Evolutionary conservation across 1,140 invertebrate species (phyloP).

Genomic region (Ooceraea biroi): DNA sequence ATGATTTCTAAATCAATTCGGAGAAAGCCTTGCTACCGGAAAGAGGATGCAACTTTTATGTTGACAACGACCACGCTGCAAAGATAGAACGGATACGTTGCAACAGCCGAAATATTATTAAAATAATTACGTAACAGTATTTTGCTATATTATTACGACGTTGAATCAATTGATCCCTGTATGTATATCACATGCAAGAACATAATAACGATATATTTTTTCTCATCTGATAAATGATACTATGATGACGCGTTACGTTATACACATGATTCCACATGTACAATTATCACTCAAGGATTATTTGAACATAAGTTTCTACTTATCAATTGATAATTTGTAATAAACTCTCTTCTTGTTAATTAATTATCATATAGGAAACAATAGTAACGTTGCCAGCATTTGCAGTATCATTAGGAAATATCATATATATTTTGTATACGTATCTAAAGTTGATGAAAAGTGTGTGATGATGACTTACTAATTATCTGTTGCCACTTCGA

Average conservation of each 20-base stretch:
- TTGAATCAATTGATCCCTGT: neutral
- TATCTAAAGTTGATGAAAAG: too few relatives aligned
- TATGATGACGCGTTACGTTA: neutral
- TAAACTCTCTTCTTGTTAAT: too few relatives aligned
- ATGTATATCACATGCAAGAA: neutral
- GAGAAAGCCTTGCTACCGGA: slow-evolving; percentile 60
- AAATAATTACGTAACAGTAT: slow-evolving; percentile 40
- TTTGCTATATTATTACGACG: slow-evolving; percentile 8
- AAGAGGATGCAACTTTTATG: slow-evolving; percentile 64
- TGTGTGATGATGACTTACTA: too few relatives aligned
- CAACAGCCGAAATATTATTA: slow-evolving; percentile 40
- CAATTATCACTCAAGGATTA: too few relatives aligned
- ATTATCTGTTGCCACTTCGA: slow-evolving; percentile 60
- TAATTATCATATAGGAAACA: neutral
- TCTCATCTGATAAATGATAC: neutral
- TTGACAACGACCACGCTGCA: slow-evolving; percentile 33
- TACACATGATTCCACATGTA: too few relatives aligned
- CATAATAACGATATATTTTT: slow-evolving; percentile 12
- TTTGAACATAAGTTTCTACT: neutral
- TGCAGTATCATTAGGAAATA: too few relatives aligned
- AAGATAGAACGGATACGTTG: slow-evolving; percentile 37
- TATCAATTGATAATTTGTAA: neutral
- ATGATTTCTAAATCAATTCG: slow-evolving; percentile 66
- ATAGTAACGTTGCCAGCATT: neutral
- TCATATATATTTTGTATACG: too few relatives aligned